phyloP scores from a whole-genome alignment of 1,140 invertebrate genomes.

The Oncopeltus fasciatus region DNA sequence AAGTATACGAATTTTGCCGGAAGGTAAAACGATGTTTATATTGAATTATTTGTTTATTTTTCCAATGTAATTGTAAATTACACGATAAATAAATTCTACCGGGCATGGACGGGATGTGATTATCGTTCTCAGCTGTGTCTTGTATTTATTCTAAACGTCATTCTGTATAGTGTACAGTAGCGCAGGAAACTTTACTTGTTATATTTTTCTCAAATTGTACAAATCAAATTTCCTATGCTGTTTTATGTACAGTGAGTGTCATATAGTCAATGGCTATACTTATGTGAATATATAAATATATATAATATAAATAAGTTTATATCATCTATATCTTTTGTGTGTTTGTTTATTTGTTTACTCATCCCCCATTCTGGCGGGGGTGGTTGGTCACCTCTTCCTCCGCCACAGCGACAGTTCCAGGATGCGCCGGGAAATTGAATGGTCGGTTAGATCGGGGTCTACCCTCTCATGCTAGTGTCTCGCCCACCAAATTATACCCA shows the following conservation, averaged over 20 bases:
- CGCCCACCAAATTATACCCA: too few relatives aligned
- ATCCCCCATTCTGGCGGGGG: too few relatives aligned
- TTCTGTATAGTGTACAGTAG: conserved; percentile 15
- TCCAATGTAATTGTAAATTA: background rate
- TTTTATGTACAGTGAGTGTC: conserved; percentile 23
- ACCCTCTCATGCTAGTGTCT: too few relatives aligned
- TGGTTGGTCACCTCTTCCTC: too few relatives aligned
- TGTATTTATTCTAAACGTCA: conserved; percentile 13
- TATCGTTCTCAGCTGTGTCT: background rate
- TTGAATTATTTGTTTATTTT: background rate
- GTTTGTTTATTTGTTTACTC: conserved; percentile 9
- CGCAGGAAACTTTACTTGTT: conserved; percentile 7
- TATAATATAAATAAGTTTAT: conserved; percentile 21
- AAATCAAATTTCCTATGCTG: conserved; percentile 20
- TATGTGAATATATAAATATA: conserved; percentile 21
- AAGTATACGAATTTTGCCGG: conserved; percentile 12
- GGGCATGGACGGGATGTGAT: background rate
- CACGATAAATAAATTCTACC: background rate
- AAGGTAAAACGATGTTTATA: conserved; percentile 8
- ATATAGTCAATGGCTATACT: conserved; percentile 23
- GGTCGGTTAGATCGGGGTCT: too few relatives aligned
- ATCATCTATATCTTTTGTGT: conserved; percentile 15
- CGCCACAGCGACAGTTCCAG: too few relatives aligned
- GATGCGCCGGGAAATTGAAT: too few relatives aligned
- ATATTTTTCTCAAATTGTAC: conserved; percentile 18